Base-by-base conservation (phyloP, 1,140 invertebrate species). In the Lepidurus arcticus region DNA sequence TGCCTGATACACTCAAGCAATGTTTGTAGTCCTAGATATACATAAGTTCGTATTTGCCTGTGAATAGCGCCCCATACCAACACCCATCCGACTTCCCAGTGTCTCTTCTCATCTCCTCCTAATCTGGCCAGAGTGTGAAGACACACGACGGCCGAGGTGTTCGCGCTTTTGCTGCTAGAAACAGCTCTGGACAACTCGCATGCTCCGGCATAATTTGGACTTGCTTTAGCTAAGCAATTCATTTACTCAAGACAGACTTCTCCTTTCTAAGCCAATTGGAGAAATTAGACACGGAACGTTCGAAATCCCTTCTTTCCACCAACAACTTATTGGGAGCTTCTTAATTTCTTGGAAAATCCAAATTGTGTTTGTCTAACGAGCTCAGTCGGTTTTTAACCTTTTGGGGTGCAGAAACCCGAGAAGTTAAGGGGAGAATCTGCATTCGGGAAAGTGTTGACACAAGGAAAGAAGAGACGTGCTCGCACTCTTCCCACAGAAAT, bases 31-130 rank as follows among this genome's bases (percentile, higher is more conserved):
- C 53, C 53, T 21, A 65, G 53, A 65, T 65, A 65, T 65, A 65
- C 53, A 65, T 65, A 65, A 65, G 53, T 65, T 65, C 53, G 53
- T 65, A 65, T 65, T 65, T 65, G 53, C 53, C 53, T 65, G 53
- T 21, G 53, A 65, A 65, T 65, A 65, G 53, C 53, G 34, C 53
- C 3, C 45, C 53, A 9, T 13, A 65, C 53, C 21, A 3, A 34
- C 34, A 34, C 34, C 34, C 34, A 34, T 34, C 4, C 53, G 45
- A 47, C 45, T 47, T 21, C 21, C 53, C 16, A 7, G 16, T 65
- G 53, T 65, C 53, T 0, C 21, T 21, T 65, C 53, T 65, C 53
- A 65, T 65, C 53, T 65, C 53, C 53, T 65, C 53, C 53, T 65
- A 65, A 65, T 13, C 53, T 65, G 53, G 53, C 53, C n/a, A 21